Evolutionary conservation across 2,888 invertebrate genomes (phyloP).

Genomic region (Coleophora deauratella): DNA sequence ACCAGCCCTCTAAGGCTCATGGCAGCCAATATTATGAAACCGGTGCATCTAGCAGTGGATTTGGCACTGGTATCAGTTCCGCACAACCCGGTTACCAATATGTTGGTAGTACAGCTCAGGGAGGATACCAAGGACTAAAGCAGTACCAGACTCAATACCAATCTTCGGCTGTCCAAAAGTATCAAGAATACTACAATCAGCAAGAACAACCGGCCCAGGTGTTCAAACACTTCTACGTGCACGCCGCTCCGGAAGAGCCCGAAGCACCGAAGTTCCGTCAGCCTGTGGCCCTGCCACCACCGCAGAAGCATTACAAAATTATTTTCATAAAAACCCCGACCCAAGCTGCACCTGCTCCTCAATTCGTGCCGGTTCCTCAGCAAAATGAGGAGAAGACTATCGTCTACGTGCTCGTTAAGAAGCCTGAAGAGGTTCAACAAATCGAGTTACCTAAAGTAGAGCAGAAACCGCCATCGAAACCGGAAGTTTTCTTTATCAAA

Average conservation of each 20-base stretch:
- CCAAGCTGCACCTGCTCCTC: slow-evolving; percentile 76
- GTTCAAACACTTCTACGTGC: slow-evolving; percentile 71
- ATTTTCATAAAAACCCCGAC: slow-evolving; percentile 86
- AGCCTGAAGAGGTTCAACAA: slow-evolving; percentile 80
- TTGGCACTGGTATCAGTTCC: not conserved
- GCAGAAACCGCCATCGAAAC: slow-evolving; percentile 82
- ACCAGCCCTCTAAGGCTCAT: not conserved
- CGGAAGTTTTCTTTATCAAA: slow-evolving; percentile 85
- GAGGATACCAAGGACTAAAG: slow-evolving; percentile 7
- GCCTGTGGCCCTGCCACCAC: slow-evolving; percentile 73
- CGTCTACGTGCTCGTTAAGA: slow-evolving; percentile 84
- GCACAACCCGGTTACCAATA: not conserved
- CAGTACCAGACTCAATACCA: slow-evolving; percentile 29
- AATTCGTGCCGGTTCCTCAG: slow-evolving; percentile 77
- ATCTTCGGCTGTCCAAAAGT: slow-evolving; percentile 24
- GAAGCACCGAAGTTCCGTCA: slow-evolving; percentile 73
- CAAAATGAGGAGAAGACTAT: slow-evolving; percentile 84
- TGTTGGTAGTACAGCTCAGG: not conserved
- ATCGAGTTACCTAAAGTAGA: slow-evolving; percentile 78
- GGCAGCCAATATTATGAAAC: not conserved
- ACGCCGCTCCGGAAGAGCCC: slow-evolving; percentile 62
- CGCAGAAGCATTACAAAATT: slow-evolving; percentile 86
- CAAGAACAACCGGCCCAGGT: slow-evolving; percentile 83
- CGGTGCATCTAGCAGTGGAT: not conserved
- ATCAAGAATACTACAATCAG: slow-evolving; percentile 77